A percentile compares a stretch with the other conserved stretches of the same genome.
Evolutionary conservation across 2,888 invertebrate species (phyloP).

Genomic region (Tipula lateralis): DNA sequence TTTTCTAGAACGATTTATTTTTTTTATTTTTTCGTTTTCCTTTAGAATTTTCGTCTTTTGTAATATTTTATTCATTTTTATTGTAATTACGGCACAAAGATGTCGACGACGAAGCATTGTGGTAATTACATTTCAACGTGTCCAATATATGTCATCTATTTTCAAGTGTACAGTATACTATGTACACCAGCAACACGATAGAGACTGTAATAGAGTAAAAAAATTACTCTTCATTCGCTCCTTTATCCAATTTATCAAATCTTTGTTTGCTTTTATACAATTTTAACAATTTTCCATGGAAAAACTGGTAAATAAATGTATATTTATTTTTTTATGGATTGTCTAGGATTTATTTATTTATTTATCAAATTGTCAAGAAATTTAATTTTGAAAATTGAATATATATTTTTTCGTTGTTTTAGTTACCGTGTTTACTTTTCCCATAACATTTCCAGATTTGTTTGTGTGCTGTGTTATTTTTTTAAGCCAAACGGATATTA

Average conservation of each 20-base stretch:
- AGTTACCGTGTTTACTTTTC: not conserved
- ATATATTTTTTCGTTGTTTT: not conserved
- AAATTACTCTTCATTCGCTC: not conserved
- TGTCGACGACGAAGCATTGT: not conserved
- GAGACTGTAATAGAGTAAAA: too few species aligned
- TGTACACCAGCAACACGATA: not conserved
- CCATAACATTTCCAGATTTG: not conserved
- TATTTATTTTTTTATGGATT: not conserved
- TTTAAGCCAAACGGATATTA: not conserved
- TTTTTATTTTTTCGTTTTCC: not conserved
- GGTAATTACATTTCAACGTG: constrained; percentile 9
- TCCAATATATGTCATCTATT: constrained; percentile 4
- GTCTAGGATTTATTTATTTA: not conserved
- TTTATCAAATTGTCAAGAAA: constrained; percentile 1
- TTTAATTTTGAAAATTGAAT: not conserved
- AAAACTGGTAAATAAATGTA: not conserved
- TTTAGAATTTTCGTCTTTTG: not conserved
- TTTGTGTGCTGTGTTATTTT: not conserved
- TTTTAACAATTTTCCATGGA: not conserved
- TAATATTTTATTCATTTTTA: not conserved
- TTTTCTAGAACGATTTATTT: not conserved
- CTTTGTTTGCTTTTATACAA: not conserved
- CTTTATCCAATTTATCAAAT: not conserved
- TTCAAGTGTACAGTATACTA: not conserved
- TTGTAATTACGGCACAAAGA: not conserved